These are phyloP conservation scores for Lemur catta DNA, from an alignment of 2,797 vertebrate genomes.

Conservation along the genomic window DNA sequence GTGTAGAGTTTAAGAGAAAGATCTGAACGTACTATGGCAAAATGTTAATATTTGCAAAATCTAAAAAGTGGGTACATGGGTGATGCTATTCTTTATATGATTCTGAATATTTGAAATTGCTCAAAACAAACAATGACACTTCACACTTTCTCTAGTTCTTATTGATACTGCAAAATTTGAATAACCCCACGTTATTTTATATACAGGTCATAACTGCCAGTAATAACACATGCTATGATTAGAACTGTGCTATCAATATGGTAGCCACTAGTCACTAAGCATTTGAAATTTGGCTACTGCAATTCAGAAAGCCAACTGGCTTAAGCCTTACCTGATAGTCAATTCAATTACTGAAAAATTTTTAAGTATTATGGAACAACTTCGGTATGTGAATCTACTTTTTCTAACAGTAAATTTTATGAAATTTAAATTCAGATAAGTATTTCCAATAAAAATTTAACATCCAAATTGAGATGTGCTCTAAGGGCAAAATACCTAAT, in stretches of 20 bases:
- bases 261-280: not conserved
- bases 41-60: constrained; percentile 26
- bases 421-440: constrained; percentile 45
- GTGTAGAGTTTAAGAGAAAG: not conserved
- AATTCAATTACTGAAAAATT: not conserved
- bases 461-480: not conserved
- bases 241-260: not conserved
- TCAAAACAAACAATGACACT: constrained; percentile 10
- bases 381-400: not conserved
- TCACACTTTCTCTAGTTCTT: not conserved
- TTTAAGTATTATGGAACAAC: not conserved
- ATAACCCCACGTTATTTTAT: not conserved
- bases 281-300: not conserved
- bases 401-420: constrained; percentile 5
- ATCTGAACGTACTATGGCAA: not conserved
- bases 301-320: not conserved
- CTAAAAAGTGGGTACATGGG: not conserved
- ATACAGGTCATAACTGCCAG: not conserved
- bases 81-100: not conserved
- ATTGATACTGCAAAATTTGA: not conserved
- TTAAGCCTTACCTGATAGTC: not conserved
- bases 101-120: not conserved
- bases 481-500: constrained; percentile 13
- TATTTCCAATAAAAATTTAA: constrained; percentile 25
- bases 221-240: not conserved